Conservation (phyloP, 2,888 invertebrate species). For the Pyrochroa serraticornis region DNA sequence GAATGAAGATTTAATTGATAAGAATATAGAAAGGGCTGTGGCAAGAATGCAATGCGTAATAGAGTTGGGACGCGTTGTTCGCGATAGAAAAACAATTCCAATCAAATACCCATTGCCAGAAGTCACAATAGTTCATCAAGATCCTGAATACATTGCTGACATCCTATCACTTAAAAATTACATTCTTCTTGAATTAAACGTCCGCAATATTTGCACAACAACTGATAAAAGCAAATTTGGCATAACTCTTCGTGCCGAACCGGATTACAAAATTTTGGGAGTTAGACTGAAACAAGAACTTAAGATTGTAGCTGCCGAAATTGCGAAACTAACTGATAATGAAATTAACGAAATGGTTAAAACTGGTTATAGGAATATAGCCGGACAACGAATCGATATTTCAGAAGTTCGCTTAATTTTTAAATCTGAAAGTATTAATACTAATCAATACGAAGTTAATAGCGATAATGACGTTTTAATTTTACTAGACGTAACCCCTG, state of each 20-base stretch:
- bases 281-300: conserved; percentile 87
- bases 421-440: conserved; percentile 67
- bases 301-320: conserved; percentile 81
- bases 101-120: conserved; percentile 96
- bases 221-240: conserved; percentile 90
- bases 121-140: conserved; percentile 92
- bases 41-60: conserved; percentile 93
- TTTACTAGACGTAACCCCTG: conserved; percentile 86
- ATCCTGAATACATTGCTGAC: conserved; percentile 76
- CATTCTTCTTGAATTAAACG: conserved; percentile 91
- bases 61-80: conserved; percentile 88
- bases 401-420: conserved; percentile 85
- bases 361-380: conserved; percentile 73
- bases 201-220: conserved; percentile 81
- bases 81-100: conserved; percentile 93
- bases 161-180: conserved; percentile 81
- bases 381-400: conserved; percentile 77
- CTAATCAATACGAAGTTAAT: conserved; percentile 85
- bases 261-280: conserved; percentile 92
- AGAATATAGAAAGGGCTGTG: conserved; percentile 87
- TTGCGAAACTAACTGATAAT: conserved; percentile 78
- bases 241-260: conserved; percentile 86
- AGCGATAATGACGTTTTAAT: conserved; percentile 90
- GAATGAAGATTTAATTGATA: conserved; percentile 74
- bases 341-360: conserved; percentile 79